Conservation (phyloP, 2,797 vertebrate genomes). For the Siniperca undulata region DNA sequence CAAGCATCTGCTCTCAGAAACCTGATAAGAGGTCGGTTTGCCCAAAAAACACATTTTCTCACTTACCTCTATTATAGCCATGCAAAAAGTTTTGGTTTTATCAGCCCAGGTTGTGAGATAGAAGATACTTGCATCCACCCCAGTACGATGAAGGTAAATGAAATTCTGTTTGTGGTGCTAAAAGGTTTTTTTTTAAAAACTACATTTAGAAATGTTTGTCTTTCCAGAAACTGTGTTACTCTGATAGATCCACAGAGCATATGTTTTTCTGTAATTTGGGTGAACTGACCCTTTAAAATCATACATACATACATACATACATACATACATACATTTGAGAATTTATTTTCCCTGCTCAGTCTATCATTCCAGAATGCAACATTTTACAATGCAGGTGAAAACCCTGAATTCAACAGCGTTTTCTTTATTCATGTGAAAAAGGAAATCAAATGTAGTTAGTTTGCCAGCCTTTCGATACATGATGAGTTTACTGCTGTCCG, state of each 20-base stretch:
- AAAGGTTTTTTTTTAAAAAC: neutral
- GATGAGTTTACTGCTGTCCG: neutral
- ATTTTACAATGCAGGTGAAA: neutral
- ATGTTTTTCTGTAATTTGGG: neutral
- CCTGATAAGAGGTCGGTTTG: neutral
- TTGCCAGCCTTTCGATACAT: neutral
- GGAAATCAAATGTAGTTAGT: neutral
- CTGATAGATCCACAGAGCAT: neutral
- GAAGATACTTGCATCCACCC: neutral
- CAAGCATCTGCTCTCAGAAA: slow-evolving; percentile 2
- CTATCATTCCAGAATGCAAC: neutral
- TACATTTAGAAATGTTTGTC: too few relatives aligned
- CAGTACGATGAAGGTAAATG: neutral
- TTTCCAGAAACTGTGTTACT: neutral
- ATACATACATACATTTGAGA: neutral
- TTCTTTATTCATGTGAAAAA: neutral
- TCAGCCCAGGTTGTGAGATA: neutral
- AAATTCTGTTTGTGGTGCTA: neutral
- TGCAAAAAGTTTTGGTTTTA: neutral
- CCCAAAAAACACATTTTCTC: neutral
- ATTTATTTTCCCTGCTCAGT: neutral
- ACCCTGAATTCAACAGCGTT: neutral
- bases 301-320: too few relatives aligned
- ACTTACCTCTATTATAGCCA: neutral
- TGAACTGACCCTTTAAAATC: neutral